Base-by-base conservation (phyloP, 2,888 invertebrate genomes). In the Clostera curtula region DNA sequence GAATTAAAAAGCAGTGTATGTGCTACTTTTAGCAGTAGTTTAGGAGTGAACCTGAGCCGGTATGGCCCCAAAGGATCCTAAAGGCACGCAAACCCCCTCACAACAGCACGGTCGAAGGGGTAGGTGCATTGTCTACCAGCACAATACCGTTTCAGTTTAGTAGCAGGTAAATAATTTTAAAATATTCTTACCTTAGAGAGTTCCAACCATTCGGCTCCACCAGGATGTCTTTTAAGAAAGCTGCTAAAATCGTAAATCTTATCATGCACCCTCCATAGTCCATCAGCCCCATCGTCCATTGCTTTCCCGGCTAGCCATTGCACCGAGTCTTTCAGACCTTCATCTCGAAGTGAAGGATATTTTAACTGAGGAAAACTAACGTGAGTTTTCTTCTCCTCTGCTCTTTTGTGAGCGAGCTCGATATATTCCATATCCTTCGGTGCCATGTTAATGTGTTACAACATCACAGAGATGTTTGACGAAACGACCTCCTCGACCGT, bases 201-300 rank as follows among this genome's bases (percentile, higher is more conserved):
- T 16, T 75, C 71, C 25, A 94, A 55, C 93, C 93, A 95, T 56
- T 91, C 90, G 0, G 80, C 52, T 1, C 97, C 95, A 16, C 96
- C 96, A 0, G 97, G 98, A 84, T 98, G 98, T 22, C 77, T 85
- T 3, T 88, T 68, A 3, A 93, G 79, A 63, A 96, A 98, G 10
- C 87, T 85, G 0, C 89, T 89, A 12, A 98, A 85, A 71, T 98
- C 95, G 66, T 97, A 98, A 11, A 98, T 75, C 21, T 83, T 79
- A 64, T 93, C 86, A 43, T 90, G 84, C 10, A 94, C 86, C 41
- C 94, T 85, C 94, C 94, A 94, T 2, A 93, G 64, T n/a, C 88
- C 88, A 60, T 92, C 91, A 0, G 91, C 91, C 2, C 89, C 89
- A 43, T 93, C 93, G 40, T 90, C 88, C 47, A 79, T 60, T 8